Conservation (phyloP, 1,140 invertebrate genomes). For the Plutomurus gul region DNA sequence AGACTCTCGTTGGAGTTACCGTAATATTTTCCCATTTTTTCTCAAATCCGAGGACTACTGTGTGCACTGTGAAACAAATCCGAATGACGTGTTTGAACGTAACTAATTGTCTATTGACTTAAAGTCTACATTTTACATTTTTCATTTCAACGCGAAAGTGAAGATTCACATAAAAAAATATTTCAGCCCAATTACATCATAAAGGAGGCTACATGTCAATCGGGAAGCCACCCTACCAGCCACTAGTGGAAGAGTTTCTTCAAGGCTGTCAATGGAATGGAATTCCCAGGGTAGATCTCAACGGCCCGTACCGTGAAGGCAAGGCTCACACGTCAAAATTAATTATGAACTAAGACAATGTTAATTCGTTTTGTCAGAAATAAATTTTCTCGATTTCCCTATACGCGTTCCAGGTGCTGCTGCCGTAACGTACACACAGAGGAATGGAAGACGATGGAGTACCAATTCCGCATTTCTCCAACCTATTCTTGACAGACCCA, state of each 20-base stretch:
- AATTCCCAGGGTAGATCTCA: conserved; percentile 51
- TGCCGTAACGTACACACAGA: conserved; percentile 49
- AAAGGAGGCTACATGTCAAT: conserved; percentile 43
- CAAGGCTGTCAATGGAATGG: conserved; percentile 46
- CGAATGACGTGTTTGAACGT: conserved; percentile 49
- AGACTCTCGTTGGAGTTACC: conserved; percentile 60
- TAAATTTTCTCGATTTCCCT: not conserved
- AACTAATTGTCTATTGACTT: not conserved
- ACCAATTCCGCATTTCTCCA: conserved; percentile 49
- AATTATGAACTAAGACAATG: not conserved
- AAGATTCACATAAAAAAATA: no score
- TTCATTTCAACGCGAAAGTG: not conserved
- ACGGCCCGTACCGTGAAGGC: conserved; percentile 49
- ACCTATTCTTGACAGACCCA: conserved; percentile 43
- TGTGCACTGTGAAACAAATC: conserved; percentile 48
- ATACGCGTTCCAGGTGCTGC: conserved; percentile 52
- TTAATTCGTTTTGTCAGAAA: no score
- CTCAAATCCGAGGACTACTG: conserved; percentile 59
- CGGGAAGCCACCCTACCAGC: conserved; percentile 45
- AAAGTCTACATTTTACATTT: not conserved
- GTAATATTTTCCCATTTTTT: conserved; percentile 63
- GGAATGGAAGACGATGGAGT: conserved; percentile 46
- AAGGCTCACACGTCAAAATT: not conserved
- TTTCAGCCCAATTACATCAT: conserved; percentile 46
- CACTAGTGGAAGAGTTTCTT: conserved; percentile 50